Conservation (phyloP, 2,113 vertebrate genomes). For the Gobiocypris rarus region DNA sequence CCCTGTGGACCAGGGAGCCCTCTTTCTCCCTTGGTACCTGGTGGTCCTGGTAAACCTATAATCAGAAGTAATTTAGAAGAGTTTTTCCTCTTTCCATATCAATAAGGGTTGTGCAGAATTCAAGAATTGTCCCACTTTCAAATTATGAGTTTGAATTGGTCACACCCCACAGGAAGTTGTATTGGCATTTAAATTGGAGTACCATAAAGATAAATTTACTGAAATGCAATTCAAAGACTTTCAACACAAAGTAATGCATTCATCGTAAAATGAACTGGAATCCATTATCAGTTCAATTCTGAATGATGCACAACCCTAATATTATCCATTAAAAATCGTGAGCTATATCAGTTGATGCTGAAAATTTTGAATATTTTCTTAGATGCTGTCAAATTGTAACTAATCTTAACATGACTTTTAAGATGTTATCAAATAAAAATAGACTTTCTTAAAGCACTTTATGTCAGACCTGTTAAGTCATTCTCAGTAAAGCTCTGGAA, state of each 20-base stretch:
- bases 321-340: not conserved
- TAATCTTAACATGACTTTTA: not conserved
- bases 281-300: not conserved
- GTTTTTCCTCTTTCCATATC: not conserved
- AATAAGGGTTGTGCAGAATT: not conserved
- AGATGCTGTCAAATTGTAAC: not conserved
- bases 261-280: not conserved
- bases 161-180: not conserved
- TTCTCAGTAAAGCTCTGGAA: conserved; percentile 70
- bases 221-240: conserved; percentile 4
- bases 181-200: not conserved
- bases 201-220: not conserved
- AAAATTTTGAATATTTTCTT: not conserved
- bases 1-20: conserved; percentile 79
- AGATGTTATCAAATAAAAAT: conserved; percentile 10
- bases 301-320: not conserved
- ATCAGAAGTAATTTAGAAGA: not conserved
- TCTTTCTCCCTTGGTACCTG: conserved; percentile 77
- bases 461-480: conserved; percentile 66
- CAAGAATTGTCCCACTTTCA: not conserved
- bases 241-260: not conserved
- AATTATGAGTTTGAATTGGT: not conserved
- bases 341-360: not conserved
- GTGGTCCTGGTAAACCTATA: conserved; percentile 78
- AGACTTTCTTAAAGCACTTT: conserved; percentile 56